Evolutionary conservation across 2,113 vertebrate species (phyloP), one percentile per base, ranked within the genome.

Genomic region (Tyto alba): DNA sequence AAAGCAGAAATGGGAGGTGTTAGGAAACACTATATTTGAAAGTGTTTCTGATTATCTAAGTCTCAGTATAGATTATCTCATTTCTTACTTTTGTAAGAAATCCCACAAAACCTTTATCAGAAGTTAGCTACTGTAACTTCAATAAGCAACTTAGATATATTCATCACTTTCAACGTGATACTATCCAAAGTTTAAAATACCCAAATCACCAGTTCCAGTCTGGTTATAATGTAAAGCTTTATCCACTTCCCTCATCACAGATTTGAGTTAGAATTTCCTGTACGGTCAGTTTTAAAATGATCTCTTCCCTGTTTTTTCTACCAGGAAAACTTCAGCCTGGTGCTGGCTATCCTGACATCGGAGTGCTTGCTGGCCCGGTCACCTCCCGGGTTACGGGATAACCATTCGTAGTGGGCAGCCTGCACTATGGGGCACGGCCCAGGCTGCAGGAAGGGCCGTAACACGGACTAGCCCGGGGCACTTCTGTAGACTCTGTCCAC

Each of bases 341-440:
- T 2, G 47, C 18, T 2, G 27, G 45, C 38, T 62, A 4, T 19
- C 17, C 11, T 27, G 45, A 26, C 45, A 7, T 11, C 47, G 15
- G 43, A 13, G 32, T 7, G 38, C 30, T 13, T 32, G 36, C 38
- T 45, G 63, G 7, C 63, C 55, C 5, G 36, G 62, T 3, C 6
- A 26, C 14, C 21, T 7, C 45, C 45, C 1, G 16, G 1, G 48
- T 21, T 2, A 8, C 1, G n/a, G n/a, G 25, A n/a, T 6, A 23
- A 12, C 12, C 19, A 2, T 10, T 16, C 6, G 3, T 3, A 7
- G 5, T 1, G 16, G 13, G 7, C 32, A 2, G 26, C 3, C 74
- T 18, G 5, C 20, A 1, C 38, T 5, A 6, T 9, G 40, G 34
- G 27, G 53, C 63, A 43, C 5, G 3, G 63, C 64, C 38, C 22